A percentile compares a stretch with the other conserved stretches of the same genome.
These are phyloP conservation scores for Eilema griseolum DNA, from an alignment of 2,888 invertebrate genomes.

Conservation along the genomic window DNA sequence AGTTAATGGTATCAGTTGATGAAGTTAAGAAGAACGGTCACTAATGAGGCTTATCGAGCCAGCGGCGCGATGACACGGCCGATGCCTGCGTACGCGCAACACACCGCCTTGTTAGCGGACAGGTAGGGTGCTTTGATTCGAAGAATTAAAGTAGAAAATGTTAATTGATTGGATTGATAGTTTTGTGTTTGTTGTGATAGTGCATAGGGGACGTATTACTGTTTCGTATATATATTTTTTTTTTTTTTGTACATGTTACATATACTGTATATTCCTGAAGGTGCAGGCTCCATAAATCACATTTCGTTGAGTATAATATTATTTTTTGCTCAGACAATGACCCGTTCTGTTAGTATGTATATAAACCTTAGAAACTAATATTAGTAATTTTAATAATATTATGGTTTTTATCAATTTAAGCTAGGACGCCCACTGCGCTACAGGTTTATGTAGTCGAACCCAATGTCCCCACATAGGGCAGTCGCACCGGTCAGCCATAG, in stretches of 20 bases:
- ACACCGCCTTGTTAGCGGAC: conserved; percentile 71
- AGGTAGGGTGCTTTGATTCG: conserved; percentile 54
- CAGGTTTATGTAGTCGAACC: too few species aligned
- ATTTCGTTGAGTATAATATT: neutral
- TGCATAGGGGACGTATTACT: conserved; percentile 3
- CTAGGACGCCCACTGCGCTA: too few species aligned
- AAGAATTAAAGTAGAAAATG: conserved; percentile 50
- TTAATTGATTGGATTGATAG: conserved; percentile 51
- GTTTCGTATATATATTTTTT: neutral
- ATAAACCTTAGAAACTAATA: too few species aligned
- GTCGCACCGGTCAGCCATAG: too few species aligned
- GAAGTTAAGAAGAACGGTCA: conserved; percentile 72
- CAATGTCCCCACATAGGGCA: too few species aligned
- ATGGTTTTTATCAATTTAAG: too few species aligned
- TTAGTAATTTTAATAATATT: too few species aligned
- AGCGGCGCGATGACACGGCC: conserved; percentile 73
- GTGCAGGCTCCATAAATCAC: neutral
- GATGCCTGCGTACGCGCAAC: conserved; percentile 75
- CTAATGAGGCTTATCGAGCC: conserved; percentile 82
- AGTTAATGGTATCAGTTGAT: conserved; percentile 68
- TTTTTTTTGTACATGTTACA: neutral
- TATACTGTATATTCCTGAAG: neutral
- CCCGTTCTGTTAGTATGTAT: too few species aligned
- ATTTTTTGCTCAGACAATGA: too few species aligned
- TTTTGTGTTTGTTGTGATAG: conserved; percentile 39